These are phyloP conservation scores for Lethenteron reissneri DNA, from an alignment of 2,113 vertebrate genomes.

Conservation along the genomic window DNA sequence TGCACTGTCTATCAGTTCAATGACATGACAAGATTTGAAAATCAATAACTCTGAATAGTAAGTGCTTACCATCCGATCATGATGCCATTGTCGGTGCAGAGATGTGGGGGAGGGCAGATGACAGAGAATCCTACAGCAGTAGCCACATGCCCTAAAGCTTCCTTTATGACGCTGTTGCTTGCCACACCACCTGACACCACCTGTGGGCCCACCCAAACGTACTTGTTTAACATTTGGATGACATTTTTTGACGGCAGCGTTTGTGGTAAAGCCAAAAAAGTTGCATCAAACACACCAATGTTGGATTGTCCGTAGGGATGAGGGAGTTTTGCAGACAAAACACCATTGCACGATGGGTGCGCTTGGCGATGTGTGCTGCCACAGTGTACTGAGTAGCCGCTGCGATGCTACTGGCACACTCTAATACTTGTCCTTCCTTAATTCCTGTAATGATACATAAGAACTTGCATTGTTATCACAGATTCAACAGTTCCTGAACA, in stretches of 20 bases:
- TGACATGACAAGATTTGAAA: neutral
- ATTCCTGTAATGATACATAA: constrained; percentile 27
- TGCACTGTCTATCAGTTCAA: neutral
- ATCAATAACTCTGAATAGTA: neutral
- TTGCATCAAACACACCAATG: constrained; percentile 31
- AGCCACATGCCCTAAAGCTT: constrained; percentile 13
- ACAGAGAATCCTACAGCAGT: constrained; percentile 22
- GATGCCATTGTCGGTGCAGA: constrained; percentile 81
- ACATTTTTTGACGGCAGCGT: neutral
- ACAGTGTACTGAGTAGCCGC: constrained; percentile 44
- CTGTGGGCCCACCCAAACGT: constrained; percentile 19
- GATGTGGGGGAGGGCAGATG: constrained; percentile 48
- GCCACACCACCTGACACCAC: constrained; percentile 80
- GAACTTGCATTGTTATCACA: constrained; percentile 5
- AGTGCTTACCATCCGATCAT: constrained; percentile 70
- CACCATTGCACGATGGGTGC: constrained; percentile 55
- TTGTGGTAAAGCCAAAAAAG: too few relatives aligned
- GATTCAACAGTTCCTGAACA: neutral
- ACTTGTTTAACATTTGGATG: neutral
- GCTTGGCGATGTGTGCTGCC: constrained; percentile 39
- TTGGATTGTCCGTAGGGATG: constrained; percentile 24
- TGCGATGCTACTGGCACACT: constrained; percentile 51
- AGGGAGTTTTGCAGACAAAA: constrained; percentile 45
- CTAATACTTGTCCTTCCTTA: constrained; percentile 34
- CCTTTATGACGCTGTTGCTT: constrained; percentile 52